Evolutionary conservation across 2,113 vertebrate species (phyloP), one percentile per base, ranked within the genome.

Genomic region (Trochalopteron elliotii): DNA sequence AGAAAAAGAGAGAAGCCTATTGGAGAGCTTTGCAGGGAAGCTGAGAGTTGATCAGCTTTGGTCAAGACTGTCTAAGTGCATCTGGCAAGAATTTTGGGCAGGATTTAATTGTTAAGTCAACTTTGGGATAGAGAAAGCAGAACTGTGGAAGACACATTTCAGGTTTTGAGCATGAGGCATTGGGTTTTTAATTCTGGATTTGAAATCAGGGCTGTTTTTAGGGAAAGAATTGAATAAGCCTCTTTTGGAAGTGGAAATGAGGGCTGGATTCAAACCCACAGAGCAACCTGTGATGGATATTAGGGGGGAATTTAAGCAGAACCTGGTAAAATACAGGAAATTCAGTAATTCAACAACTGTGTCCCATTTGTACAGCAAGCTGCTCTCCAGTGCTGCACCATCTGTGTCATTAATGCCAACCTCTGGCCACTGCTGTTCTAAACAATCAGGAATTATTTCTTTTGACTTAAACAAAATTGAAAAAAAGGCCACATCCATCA

Each of bases 121-220:
- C 16, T 11, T 0, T 10, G 12, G 3, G 31, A 13, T 9, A 35
- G 7, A 70, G 27, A 64, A 83, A 78, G 9, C 12, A 70, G 28
- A 57, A 50, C 4, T 35, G 22, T 14, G 6, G 25, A 70, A 88
- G 16, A 7, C 3, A 33, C 8, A 6, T 24, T 70, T 37, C 56
- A 30, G 11, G 6, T 70, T 90, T 45, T 39, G 5, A 77, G 9
- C 18, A 21, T 3, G 5, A 76, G 11, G 5, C 0, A 0, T 7
- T 45, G 39, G 24, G 17, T 3, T 79, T 64, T 57, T 37, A 61
- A 28, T 7, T 22, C 9, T 27, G 0, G 0, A 18, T 56, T 63
- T 1, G 3, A 45, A 92, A 70, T 75, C 17, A 56, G 18, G 16
- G 9, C 3, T 45, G 11, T 11, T 87, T 86, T 76, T 72, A 84